A percentile compares a stretch with the other conserved stretches of the same genome.
These are phyloP conservation scores for Brotula barbata DNA, from an alignment of 2,797 vertebrate species.

Conservation along the genomic window DNA sequence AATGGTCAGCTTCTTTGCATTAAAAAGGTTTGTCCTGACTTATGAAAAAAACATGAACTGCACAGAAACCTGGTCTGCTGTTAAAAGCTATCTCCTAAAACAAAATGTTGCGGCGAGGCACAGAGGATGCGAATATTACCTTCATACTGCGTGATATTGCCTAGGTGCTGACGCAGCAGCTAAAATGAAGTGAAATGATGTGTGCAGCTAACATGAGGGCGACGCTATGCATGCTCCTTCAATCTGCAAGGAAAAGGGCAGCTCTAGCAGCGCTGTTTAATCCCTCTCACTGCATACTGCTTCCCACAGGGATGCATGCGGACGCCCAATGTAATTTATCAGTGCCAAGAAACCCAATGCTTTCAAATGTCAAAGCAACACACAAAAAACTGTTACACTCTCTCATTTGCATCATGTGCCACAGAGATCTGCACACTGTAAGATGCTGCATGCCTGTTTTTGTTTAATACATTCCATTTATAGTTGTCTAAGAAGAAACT, in stretches of 20 bases:
- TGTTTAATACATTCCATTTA: no score
- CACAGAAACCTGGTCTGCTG: no score
- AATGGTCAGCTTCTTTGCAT: no score
- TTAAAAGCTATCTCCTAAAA: no score
- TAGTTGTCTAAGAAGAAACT: no score
- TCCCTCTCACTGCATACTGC: conserved; percentile 52
- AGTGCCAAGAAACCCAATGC: conserved; percentile 40
- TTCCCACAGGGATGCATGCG: conserved; percentile 49
- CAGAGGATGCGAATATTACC: conserved; percentile 3
- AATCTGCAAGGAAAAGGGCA: conserved; percentile 56
- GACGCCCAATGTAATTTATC: conserved; percentile 48
- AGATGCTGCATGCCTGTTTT: not conserved
- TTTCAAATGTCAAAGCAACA: conserved; percentile 61
- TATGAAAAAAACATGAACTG: no score
- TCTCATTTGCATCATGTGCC: conserved; percentile 40
- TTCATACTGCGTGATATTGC: no score
- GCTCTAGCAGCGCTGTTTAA: conserved; percentile 53
- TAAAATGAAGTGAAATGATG: conserved; percentile 41
- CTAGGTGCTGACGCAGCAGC: conserved; percentile 42
- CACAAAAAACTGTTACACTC: conserved; percentile 4
- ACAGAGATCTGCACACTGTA: conserved; percentile 17
- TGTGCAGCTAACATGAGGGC: conserved; percentile 34
- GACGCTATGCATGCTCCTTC: conserved; percentile 39
- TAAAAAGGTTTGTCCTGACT: no score
- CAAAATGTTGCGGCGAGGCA: conserved; percentile 27